phyloP scores from a whole-genome alignment of 1,140 invertebrate genomes.

The Aphelenchoides avenae region DNA sequence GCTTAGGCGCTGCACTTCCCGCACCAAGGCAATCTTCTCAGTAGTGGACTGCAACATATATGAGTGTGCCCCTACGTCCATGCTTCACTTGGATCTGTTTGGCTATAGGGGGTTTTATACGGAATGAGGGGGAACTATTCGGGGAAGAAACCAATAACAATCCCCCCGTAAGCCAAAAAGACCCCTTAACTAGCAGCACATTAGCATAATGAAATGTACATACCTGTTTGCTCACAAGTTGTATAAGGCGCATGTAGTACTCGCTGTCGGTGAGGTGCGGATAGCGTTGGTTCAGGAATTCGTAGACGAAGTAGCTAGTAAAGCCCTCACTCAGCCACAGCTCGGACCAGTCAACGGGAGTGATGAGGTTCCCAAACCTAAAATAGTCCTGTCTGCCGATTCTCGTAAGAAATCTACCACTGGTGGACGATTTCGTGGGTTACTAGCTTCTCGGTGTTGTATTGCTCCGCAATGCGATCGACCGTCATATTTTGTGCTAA shows the following conservation, averaged over 20 bases:
- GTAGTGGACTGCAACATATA: conserved; percentile 28
- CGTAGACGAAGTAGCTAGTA: conserved; percentile 60
- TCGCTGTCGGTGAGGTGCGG: conserved; percentile 50
- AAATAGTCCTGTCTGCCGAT: neutral
- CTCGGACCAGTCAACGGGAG: conserved; percentile 63
- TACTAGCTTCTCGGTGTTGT: conserved; percentile 52
- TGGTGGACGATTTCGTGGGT: conserved; percentile 52
- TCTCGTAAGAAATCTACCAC: conserved; percentile 53
- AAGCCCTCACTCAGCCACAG: conserved; percentile 64
- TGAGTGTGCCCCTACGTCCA: neutral
- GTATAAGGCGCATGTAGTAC: conserved; percentile 21
- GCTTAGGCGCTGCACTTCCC: conserved; percentile 10
- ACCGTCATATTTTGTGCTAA: conserved; percentile 43
- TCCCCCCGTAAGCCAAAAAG: no score
- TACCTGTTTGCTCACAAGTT: conserved; percentile 30
- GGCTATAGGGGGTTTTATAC: no score
- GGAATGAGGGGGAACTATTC: no score
- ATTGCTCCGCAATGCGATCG: conserved; percentile 52
- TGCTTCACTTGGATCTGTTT: conserved; percentile 7
- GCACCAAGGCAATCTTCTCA: conserved; percentile 18
- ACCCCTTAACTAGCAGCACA: no score
- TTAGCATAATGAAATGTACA: no score
- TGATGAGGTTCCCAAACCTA: conserved; percentile 63
- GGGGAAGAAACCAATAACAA: no score
- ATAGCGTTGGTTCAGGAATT: conserved; percentile 47